phyloP scores from a whole-genome alignment of 2,888 invertebrate species.

The Schrankia costaestrigalis region DNA sequence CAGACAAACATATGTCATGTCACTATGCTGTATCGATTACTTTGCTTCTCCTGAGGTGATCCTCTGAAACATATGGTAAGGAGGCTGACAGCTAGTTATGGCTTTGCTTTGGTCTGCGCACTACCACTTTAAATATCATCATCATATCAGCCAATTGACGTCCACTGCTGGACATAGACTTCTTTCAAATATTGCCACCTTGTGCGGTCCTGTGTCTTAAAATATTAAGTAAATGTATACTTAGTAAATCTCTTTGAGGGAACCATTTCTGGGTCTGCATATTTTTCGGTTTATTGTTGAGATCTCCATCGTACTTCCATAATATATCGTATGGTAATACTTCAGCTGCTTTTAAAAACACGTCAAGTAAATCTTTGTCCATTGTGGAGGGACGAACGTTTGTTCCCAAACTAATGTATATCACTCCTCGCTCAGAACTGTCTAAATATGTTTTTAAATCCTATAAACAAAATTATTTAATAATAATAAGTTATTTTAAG shows the following conservation, averaged over 20 bases:
- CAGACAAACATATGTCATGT: too few relatives aligned
- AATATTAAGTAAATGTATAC: too few relatives aligned
- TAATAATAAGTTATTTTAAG: background rate
- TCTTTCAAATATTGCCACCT: too few relatives aligned
- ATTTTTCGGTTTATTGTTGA: background rate
- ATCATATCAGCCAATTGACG: too few relatives aligned
- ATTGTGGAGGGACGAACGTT: constrained; percentile 1
- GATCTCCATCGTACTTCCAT: background rate
- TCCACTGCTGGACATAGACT: too few relatives aligned
- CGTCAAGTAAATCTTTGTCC: constrained; percentile 1
- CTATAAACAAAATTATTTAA: constrained; percentile 27
- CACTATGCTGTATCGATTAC: too few relatives aligned
- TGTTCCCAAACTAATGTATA: constrained; percentile 2
- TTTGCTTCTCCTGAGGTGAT: too few relatives aligned
- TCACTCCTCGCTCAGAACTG: constrained; percentile 1
- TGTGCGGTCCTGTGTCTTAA: too few relatives aligned
- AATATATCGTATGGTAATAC: constrained; percentile 4
- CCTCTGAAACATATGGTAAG: too few relatives aligned
- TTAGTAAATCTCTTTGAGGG: background rate
- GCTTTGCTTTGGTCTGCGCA: too few relatives aligned
- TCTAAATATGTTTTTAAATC: constrained; percentile 54
- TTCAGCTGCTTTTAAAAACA: constrained; percentile 8
- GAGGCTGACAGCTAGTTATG: too few relatives aligned
- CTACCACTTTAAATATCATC: too few relatives aligned
- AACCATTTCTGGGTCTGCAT: background rate